Evolutionary conservation across 92 coral and sea anemone genomes (phyloP).

Genomic region (Scolanthus callimorphus): DNA sequence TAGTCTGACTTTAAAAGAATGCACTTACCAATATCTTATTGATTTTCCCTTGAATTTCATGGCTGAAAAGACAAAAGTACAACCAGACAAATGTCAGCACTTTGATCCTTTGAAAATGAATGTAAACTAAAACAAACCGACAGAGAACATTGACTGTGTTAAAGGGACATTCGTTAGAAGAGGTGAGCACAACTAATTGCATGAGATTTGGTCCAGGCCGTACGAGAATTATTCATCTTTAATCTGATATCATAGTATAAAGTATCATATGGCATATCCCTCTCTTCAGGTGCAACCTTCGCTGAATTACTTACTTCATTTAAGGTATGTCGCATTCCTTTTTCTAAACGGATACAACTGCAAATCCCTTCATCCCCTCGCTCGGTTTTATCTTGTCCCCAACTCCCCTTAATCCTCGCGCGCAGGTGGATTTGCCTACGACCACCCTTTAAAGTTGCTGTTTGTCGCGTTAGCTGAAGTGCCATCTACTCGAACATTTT

Average conservation of each 20-base stretch:
- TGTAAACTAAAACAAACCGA: too few species aligned
- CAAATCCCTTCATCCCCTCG: too few species aligned
- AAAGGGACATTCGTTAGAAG: constrained; percentile 29
- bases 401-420: too few species aligned
- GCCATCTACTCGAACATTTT: too few species aligned
- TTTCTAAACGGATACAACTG: too few species aligned
- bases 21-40: constrained; percentile 57
- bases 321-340: constrained; percentile 84
- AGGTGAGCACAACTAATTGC: constrained; percentile 25
- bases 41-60: constrained; percentile 62
- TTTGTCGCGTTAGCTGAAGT: too few species aligned
- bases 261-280: background rate
- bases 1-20: background rate
- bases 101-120: too few species aligned
- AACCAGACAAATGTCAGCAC: too few species aligned
- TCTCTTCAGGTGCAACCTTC: constrained; percentile 61
- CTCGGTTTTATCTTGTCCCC: too few species aligned
- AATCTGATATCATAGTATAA: background rate
- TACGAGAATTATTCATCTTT: background rate
- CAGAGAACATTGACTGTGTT: constrained; percentile 75
- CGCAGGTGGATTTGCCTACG: too few species aligned
- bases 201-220: background rate
- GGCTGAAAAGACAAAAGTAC: constrained; percentile 34
- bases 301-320: constrained; percentile 80
- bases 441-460: too few species aligned